A percentile compares a stretch with the other conserved stretches of the same genome.
phyloP scores from a whole-genome alignment of 2,113 vertebrate genomes.

The Podarcis cretensis region DNA sequence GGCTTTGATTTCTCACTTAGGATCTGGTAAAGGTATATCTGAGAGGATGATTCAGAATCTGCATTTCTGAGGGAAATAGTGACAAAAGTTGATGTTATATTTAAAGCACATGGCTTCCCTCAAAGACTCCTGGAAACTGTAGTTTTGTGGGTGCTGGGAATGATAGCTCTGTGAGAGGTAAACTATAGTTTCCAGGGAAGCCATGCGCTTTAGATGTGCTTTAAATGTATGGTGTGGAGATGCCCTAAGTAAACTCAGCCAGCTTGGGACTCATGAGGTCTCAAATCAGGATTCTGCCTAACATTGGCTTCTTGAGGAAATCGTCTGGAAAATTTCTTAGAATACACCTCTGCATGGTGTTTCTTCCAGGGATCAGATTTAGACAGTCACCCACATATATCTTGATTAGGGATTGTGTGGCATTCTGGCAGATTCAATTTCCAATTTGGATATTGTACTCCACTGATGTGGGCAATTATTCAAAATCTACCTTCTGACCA shows the following conservation, averaged over 20 bases:
- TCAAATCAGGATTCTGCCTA: background rate
- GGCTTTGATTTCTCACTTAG: constrained; percentile 7
- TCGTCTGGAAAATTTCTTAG: background rate
- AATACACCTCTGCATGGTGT: background rate
- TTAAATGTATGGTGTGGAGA: too few relatives aligned
- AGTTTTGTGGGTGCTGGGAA: too few relatives aligned
- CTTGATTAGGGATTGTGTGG: background rate
- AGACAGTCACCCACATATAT: background rate
- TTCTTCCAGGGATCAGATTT: background rate
- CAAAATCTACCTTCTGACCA: background rate
- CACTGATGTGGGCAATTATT: background rate
- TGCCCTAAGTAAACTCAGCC: background rate
- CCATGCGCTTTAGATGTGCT: too few relatives aligned
- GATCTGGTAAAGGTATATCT: background rate
- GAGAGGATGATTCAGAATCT: background rate
- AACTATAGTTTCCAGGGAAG: too few relatives aligned
- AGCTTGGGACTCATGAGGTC: background rate
- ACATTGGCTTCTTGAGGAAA: background rate
- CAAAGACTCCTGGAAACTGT: too few relatives aligned
- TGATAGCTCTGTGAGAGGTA: too few relatives aligned
- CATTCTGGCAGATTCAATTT: background rate
- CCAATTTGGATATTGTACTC: background rate
- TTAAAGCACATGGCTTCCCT: too few relatives aligned
- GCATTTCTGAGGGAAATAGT: background rate
- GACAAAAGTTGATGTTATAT: background rate